These are phyloP conservation scores for Cataglyphis hispanica DNA, from an alignment of 1,140 invertebrate genomes.

Conservation along the genomic window DNA sequence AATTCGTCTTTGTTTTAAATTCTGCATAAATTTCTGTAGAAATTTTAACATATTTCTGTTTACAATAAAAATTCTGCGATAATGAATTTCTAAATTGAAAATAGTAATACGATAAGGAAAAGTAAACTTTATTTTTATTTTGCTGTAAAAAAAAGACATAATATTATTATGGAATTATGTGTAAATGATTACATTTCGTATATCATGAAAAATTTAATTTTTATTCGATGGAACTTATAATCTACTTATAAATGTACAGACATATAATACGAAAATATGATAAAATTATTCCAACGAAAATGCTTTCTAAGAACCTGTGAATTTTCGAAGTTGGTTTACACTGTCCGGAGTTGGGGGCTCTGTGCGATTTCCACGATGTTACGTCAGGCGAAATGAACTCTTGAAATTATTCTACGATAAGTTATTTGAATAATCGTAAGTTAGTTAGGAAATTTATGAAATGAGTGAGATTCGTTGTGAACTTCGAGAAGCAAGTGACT, in stretches of 20 bases:
- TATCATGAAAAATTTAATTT: background rate
- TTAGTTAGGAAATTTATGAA: constrained; percentile 58
- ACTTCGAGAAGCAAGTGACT: constrained; percentile 24
- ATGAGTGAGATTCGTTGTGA: constrained; percentile 48
- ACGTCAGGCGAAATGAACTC: constrained; percentile 54
- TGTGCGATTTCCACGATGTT: constrained; percentile 43
- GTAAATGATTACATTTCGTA: background rate
- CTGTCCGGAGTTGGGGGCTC: constrained; percentile 29
- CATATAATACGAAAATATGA: background rate
- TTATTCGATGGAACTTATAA: background rate
- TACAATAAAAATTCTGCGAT: background rate
- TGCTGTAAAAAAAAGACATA: background rate
- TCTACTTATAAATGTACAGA: constrained; percentile 1
- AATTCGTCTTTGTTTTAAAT: background rate
- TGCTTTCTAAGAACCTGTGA: constrained; percentile 34
- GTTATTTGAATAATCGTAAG: constrained; percentile 63
- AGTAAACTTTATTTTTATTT: background rate
- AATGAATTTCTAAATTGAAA: background rate
- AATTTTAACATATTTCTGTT: background rate
- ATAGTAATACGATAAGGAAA: background rate
- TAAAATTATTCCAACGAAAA: constrained; percentile 36
- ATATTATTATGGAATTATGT: background rate
- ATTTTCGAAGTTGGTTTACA: constrained; percentile 32
- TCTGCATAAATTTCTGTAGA: background rate
- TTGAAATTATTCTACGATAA: constrained; percentile 62